Conservation (phyloP, 23 tunicate species). For the Trididemnum clinides region DNA sequence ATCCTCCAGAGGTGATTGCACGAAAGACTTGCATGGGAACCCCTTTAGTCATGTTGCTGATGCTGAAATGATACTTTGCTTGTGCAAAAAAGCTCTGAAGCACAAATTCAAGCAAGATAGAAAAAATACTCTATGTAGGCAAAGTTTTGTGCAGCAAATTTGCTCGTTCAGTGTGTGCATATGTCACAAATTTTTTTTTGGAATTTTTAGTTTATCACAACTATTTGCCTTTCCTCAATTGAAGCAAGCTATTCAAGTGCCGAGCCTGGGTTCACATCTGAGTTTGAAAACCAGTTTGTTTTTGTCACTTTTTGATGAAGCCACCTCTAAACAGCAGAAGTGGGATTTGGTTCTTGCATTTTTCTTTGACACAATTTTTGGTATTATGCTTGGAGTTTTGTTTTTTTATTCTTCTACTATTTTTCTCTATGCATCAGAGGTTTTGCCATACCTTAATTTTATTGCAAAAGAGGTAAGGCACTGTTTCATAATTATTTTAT, state of each 20-base stretch:
- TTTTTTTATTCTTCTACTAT: background rate
- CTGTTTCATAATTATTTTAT: too few relatives aligned
- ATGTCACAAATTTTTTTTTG: background rate
- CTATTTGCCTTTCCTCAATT: background rate
- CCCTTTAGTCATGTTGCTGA: background rate
- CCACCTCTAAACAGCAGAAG: background rate
- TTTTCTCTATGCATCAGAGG: background rate
- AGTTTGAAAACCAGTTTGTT: conserved; percentile 11
- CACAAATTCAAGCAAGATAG: background rate
- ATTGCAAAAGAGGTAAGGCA: conserved; percentile 27
- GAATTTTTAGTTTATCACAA: background rate
- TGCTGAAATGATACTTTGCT: background rate
- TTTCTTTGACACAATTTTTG: background rate
- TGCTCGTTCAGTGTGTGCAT: too few relatives aligned
- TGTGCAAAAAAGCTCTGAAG: background rate
- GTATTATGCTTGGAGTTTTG: conserved; percentile 1
- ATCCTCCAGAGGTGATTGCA: background rate
- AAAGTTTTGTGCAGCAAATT: too few relatives aligned
- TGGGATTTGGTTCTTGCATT: background rate
- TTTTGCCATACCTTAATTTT: conserved; percentile 3
- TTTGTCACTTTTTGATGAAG: background rate
- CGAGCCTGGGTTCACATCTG: conserved; percentile 3
- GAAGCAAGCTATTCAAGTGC: background rate
- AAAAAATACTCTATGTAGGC: background rate
- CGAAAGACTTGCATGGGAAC: too few relatives aligned